Base-by-base conservation (phyloP, 2,888 invertebrate genomes). In the Hetaerina titia region DNA sequence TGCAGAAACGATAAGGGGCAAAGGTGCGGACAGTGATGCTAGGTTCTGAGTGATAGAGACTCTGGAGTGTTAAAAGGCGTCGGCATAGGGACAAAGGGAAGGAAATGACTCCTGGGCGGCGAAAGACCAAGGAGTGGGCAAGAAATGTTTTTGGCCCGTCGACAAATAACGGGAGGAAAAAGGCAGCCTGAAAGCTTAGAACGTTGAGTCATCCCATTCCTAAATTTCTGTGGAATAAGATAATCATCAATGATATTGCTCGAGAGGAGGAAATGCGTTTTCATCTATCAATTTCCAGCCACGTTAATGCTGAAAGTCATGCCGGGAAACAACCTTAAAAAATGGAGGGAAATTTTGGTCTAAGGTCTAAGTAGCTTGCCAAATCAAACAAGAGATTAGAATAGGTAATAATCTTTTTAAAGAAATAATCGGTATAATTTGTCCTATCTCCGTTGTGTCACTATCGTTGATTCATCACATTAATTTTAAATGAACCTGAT, bases 1-100 rank as follows among this genome's bases (percentile, higher is more conserved):
- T 81, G 81, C 81, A 11, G 13, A 31, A 11, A 31, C 25, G 45
- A 45, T 81, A 15, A 81, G 81, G 13, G 69, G 69, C 69, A 22
- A 69, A 69, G 69, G 69, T 69, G 69, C 22, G 25, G 81, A 81
- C 13, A 5, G 81, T 31, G 81, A 69, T 31, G 2, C 81, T 9
- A 22, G 11, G 15, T 45, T 31, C 13, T 81, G 31, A 81, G 31
- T 31, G 81, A 81, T 81, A 25, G 22, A 31, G 81, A 13, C 25
- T 31, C 15, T 81, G 31, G 31, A 81, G 81, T 81, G 81, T 81
- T 25, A 81, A 81, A 81, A 25, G 81, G 81, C 81, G 81, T 81
- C 81, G 81, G 31, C 25, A 81, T 81, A 31, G 81, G 81, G 81
- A 31, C 7, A 31, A 31, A 31, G 81, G n/a, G 2, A 81, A 31